Evolutionary conservation across 2,888 invertebrate species (phyloP), one percentile per base, ranked within the genome.

Genomic region (Acleris emargana): DNA sequence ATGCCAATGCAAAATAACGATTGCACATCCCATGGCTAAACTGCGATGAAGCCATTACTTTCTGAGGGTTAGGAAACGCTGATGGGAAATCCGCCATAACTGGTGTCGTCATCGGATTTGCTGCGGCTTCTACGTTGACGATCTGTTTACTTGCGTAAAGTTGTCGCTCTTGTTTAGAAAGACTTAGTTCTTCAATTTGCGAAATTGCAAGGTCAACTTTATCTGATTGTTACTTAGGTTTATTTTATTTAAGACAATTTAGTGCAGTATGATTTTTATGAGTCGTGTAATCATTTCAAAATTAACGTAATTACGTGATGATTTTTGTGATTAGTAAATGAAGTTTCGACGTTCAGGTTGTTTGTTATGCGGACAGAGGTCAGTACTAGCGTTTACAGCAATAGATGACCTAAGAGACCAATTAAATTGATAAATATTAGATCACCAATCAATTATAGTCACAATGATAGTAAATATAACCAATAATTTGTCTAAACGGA

Each of bases 1-100:
- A 49, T 13, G 28, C 28, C 49, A 60, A 64, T 53, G 58, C 58
- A 53, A 54, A 64, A 58, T 53, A 47, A 42, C 43, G 51, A 64
- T 74, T 74, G 75, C 73, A 60, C 62, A 72, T 73, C 71, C 73
- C 69, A 71, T 68, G 71, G 68, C 53, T 67, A 67, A 72, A 72
- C 67, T 32, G 50, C 28, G 43, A 66, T 61, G 51, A 57, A 61
- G 71, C 69, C 74, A 76, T 74, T 73, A 72, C 67, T 69, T 72
- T 71, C 69, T 68, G 70, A 70, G 69, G 74, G 71, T 81, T 80
- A 72, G 70, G 81, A 76, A 80, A 80, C 68, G 71, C 72, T 64
- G 71, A 78, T 79, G 78, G 77, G 79, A 79, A 74, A 77, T 75
- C 69, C 67, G 64, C 75, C 69, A 77, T 77, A 71, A 71, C 73